Evolutionary conservation across 2,113 vertebrate genomes (phyloP), one percentile per base, ranked within the genome.

Genomic region (Anser cygnoides): DNA sequence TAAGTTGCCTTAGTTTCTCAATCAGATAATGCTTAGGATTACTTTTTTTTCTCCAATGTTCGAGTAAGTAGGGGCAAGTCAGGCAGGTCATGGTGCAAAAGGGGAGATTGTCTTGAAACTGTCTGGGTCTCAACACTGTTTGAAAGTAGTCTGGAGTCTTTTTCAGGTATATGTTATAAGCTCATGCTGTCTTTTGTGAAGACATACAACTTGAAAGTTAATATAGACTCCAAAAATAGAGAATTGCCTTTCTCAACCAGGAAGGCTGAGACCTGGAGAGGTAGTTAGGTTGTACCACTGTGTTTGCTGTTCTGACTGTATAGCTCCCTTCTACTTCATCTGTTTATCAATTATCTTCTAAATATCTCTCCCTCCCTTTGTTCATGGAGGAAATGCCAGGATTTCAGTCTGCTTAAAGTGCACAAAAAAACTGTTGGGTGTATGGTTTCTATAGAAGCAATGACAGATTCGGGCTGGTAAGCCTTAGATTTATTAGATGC

Each of bases 1-100:
- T 21, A 26, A 89, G 8, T 82, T 81, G 86, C 80, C 31, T 61
- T 93, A 22, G 3, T 95, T 96, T 95, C 94, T 85, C 87, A 96
- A 93, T 80, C 85, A 44, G 25, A 70, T 88, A 54, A 52, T 91
- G 59, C 4, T 93, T 65, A 44, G 39, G 57, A 25, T 9, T 72
- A 33, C 14, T 43, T 20, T 11, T 35, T 44, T 39, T 49, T 37
- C 50, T 74, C n/a, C 23, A 21, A 0, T 67, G 7, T 26, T n/a
- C 41, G 71, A 31, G 6, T 55, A 44, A 84, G 44, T 26, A 65
- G 25, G 62, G 61, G 33, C 18, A 86, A 89, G 37, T 92, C 49
- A 44, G 49, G 35, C 71, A 83, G 75, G 67, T 90, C 62, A 55
- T 62, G 16, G 43, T 92, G 89, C 73, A 79, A 73, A 93, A 91